These are phyloP conservation scores for Pseudomyrmex concolor DNA, from an alignment of 1,140 invertebrate species.

Conservation along the genomic window DNA sequence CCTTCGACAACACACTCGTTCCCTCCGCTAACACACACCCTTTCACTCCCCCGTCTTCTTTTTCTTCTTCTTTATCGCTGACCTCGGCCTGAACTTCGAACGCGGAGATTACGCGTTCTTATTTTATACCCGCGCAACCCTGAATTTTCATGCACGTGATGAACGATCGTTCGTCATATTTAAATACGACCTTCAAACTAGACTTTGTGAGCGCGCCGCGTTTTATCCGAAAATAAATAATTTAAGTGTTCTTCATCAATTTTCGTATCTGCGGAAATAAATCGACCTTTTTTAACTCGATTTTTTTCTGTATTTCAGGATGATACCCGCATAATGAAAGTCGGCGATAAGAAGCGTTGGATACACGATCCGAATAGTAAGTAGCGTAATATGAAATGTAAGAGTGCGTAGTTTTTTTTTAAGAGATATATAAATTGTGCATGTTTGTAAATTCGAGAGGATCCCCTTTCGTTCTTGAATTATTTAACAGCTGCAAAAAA, in stretches of 20 bases:
- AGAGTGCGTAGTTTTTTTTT: neutral
- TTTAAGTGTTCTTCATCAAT: neutral
- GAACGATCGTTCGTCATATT: slow-evolving; percentile 60
- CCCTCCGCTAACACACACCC: too few relatives aligned
- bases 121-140: slow-evolving; percentile 55
- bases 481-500: too few relatives aligned
- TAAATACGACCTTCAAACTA: slow-evolving; percentile 24
- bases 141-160: slow-evolving; percentile 65
- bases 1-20: neutral
- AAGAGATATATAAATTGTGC: too few relatives aligned
- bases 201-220: neutral
- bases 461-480: too few relatives aligned
- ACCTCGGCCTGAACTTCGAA: slow-evolving; percentile 69
- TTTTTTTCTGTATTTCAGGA: slow-evolving; percentile 83
- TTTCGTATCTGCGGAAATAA: neutral
- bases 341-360: slow-evolving; percentile 89
- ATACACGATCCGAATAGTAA: slow-evolving; percentile 91
- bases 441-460: too few relatives aligned
- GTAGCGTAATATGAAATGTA: slow-evolving; percentile 75
- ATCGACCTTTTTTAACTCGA: neutral
- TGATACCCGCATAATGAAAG: slow-evolving; percentile 84
- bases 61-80: slow-evolving; percentile 4
- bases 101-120: slow-evolving; percentile 24
- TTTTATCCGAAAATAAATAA: neutral
- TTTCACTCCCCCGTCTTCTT: too few relatives aligned